These are phyloP conservation scores for Cydia strobilella DNA, from an alignment of 1,140 invertebrate species.

Conservation along the genomic window DNA sequence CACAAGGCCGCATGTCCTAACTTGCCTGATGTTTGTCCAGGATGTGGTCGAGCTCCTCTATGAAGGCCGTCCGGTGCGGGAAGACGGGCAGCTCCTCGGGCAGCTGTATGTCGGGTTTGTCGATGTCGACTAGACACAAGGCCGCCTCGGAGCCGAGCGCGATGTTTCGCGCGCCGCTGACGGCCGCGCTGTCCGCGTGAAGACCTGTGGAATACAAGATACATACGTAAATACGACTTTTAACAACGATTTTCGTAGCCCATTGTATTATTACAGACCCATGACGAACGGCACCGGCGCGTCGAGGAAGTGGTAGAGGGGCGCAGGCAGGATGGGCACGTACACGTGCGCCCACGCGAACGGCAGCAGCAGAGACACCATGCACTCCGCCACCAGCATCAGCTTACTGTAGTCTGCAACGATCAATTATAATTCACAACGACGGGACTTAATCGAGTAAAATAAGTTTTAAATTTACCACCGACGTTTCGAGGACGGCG, in stretches of 20 bases:
- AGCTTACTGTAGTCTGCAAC: constrained; percentile 94
- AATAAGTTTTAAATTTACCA: too few relatives aligned
- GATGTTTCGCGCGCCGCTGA: constrained; percentile 67
- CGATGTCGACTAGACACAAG: constrained; percentile 97
- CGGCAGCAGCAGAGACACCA: constrained; percentile 94
- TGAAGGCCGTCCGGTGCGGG: constrained; percentile 93
- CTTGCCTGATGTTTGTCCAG: constrained; percentile 83
- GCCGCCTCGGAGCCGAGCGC: constrained; percentile 87
- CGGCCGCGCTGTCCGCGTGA: constrained; percentile 75
- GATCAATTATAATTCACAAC: too few relatives aligned
- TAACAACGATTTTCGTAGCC: too few relatives aligned
- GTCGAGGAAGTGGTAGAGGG: constrained; percentile 97
- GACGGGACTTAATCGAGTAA: too few relatives aligned
- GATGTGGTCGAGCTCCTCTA: constrained; percentile 90
- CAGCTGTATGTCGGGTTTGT: constrained; percentile 93
- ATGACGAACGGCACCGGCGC: constrained; percentile 99
- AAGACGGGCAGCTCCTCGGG: constrained; percentile 97
- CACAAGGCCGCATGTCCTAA: too few relatives aligned
- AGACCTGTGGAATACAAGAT: constrained; percentile 68
- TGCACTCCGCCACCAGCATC: constrained; percentile 98
- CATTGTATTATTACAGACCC: constrained; percentile 82
- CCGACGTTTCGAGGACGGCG: too few relatives aligned
- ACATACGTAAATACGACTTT: too few relatives aligned
- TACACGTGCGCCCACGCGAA: constrained; percentile 99
- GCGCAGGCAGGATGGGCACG: constrained; percentile 98